These are phyloP conservation scores for Bacillus rossius DNA, from an alignment of 1,140 invertebrate species.

Conservation along the genomic window DNA sequence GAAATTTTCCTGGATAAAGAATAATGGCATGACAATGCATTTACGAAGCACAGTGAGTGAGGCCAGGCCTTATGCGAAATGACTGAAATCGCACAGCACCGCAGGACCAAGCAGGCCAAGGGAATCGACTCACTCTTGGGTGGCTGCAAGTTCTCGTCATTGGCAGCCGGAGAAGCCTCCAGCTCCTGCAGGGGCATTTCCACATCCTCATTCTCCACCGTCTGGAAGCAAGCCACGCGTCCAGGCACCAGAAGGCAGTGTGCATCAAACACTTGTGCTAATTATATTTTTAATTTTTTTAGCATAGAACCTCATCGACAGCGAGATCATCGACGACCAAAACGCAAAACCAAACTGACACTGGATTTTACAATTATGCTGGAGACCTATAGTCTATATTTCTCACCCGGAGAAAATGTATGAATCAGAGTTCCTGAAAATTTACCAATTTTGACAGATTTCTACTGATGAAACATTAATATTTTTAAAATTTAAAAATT, in stretches of 20 bases:
- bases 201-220: constrained; percentile 8
- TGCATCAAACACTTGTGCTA: too few species aligned
- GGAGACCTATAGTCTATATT: too few species aligned
- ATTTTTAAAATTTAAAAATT: too few species aligned
- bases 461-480: too few species aligned
- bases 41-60: background rate
- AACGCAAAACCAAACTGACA: background rate
- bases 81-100: background rate
- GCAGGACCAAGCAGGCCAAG: background rate
- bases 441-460: too few species aligned
- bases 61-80: background rate
- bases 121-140: background rate
- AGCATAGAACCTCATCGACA: background rate
- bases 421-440: too few species aligned
- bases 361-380: too few species aligned
- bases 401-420: too few species aligned
- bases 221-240: too few species aligned
- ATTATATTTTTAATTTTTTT: background rate
- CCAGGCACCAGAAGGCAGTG: too few species aligned
- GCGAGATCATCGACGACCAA: background rate
- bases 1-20: background rate
- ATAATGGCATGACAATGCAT: background rate
- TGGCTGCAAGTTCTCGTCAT: constrained; percentile 7
- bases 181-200: constrained; percentile 1
- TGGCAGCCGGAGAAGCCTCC: background rate